Evolutionary conservation across 2,113 vertebrate species (phyloP).

Genomic region (Petrocephalus microphthalmus): DNA sequence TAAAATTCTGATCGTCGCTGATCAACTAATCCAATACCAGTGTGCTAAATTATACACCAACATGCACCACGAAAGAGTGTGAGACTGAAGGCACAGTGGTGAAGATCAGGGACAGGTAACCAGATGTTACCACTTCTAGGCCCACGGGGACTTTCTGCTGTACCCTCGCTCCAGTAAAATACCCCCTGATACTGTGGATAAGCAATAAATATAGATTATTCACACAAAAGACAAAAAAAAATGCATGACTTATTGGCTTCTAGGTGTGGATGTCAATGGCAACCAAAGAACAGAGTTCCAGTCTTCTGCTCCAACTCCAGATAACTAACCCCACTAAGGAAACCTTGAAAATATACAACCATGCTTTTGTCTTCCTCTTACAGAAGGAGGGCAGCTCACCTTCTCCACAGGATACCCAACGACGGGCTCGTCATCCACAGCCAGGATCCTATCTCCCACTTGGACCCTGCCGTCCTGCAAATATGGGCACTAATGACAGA

Average conservation of each 20-base stretch:
- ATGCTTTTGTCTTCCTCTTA: background rate
- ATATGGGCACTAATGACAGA: background rate
- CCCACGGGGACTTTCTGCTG: background rate
- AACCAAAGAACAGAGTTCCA: background rate
- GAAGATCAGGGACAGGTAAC: background rate
- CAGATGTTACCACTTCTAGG: background rate
- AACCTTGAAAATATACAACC: background rate
- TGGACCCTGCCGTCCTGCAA: slow-evolving; percentile 72
- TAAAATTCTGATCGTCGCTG: background rate
- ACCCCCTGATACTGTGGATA: background rate
- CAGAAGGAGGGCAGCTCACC: slow-evolving; percentile 53
- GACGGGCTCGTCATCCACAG: slow-evolving; percentile 77
- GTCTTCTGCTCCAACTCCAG: background rate
- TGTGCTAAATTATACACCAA: background rate
- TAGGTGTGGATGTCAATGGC: background rate
- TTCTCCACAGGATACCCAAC: slow-evolving; percentile 72
- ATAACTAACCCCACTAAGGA: background rate
- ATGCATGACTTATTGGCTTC: background rate
- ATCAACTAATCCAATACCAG: background rate
- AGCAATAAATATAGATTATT: background rate
- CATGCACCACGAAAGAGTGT: background rate
- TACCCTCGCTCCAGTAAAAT: background rate
- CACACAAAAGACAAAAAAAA: background rate
- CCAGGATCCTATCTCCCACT: slow-evolving; percentile 71
- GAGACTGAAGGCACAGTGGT: background rate